Percentiles rank a stretch among this genome's conserved stretches.
Evolutionary conservation across 1,140 invertebrate species (phyloP).

Genomic region (Lerema accius): DNA sequence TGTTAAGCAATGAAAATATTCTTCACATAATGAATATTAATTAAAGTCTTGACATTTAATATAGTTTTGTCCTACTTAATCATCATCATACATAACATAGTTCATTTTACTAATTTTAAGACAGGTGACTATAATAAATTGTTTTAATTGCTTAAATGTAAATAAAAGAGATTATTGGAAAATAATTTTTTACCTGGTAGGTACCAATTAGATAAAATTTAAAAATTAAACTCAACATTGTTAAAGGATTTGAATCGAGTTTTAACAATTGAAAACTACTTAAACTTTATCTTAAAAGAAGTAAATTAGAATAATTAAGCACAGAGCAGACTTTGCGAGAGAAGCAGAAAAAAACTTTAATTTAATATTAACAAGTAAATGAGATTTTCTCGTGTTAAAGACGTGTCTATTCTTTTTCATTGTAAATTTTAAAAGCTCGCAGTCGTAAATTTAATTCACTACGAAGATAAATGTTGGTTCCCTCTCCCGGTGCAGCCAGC

Average conservation of each 20-base stretch:
- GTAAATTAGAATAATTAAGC: slow-evolving; percentile 40
- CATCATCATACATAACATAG: no score
- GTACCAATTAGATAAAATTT: no score
- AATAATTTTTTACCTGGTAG: no score
- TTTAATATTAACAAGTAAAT: slow-evolving; percentile 38
- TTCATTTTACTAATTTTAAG: no score
- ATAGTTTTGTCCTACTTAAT: no score
- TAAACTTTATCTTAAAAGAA: slow-evolving; percentile 37
- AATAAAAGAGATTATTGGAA: no score
- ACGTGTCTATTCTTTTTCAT: slow-evolving; percentile 14
- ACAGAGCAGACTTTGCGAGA: slow-evolving; percentile 20
- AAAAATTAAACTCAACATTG: background rate
- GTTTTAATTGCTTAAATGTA: no score
- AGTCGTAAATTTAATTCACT: slow-evolving; percentile 4
- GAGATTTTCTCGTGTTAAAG: slow-evolving; percentile 35
- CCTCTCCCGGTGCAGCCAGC: background rate
- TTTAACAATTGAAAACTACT: slow-evolving; percentile 33
- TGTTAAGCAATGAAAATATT: no score
- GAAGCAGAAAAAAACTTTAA: slow-evolving; percentile 37
- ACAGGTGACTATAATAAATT: no score
- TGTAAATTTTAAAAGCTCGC: slow-evolving; percentile 9
- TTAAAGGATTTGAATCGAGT: background rate
- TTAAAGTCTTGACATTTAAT: no score
- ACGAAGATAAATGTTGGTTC: background rate
- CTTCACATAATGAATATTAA: no score